Conservation (phyloP, 2,113 vertebrate species). For the Malurus cyaneus region DNA sequence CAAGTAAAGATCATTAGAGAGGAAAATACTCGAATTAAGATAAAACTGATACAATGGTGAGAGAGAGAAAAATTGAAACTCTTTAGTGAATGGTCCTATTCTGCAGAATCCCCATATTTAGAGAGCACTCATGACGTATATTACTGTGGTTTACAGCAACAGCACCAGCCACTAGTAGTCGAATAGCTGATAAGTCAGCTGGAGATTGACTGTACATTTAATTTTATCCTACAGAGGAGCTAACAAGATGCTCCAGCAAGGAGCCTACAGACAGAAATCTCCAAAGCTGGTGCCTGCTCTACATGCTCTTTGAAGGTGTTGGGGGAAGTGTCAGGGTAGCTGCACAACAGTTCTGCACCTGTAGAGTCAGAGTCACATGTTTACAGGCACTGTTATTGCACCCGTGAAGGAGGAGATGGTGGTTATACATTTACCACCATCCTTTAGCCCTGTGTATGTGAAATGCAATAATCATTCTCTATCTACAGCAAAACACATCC, state of each 20-base stretch:
- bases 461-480: background rate
- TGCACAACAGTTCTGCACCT: background rate
- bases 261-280: background rate
- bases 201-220: background rate
- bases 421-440: background rate
- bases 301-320: background rate
- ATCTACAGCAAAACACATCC: background rate
- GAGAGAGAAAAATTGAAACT: background rate
- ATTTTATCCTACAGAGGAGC: background rate
- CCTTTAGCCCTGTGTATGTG: background rate
- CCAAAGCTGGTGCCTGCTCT: background rate
- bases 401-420: background rate
- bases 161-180: background rate
- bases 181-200: background rate
- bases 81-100: background rate
- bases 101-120: background rate
- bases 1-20: background rate
- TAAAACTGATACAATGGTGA: background rate
- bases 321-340: background rate
- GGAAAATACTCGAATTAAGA: background rate
- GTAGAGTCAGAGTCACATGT: background rate
- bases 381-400: background rate
- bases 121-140: background rate
- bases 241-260: background rate
- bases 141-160: background rate